phyloP scores from a whole-genome alignment of 2,888 invertebrate species.

The Nephrotoma flavescens region DNA sequence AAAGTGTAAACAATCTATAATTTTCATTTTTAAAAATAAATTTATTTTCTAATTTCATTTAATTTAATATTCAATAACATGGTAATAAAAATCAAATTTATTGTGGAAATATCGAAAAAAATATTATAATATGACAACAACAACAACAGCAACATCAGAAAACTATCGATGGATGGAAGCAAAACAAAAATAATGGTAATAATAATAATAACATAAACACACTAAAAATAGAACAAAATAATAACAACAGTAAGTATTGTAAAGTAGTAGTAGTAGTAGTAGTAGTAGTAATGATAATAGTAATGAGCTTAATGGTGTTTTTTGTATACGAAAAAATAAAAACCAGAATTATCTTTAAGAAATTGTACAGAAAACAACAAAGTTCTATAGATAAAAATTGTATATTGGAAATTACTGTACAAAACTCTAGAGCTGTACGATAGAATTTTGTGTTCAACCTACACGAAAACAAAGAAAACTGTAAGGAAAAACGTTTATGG shows the following conservation, averaged over 20 bases:
- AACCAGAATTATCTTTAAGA: not conserved
- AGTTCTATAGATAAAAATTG: not conserved
- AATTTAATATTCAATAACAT: not conserved
- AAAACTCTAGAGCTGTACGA: not conserved
- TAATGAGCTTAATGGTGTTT: not conserved
- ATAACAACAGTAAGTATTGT: not conserved
- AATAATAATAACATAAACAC: not conserved
- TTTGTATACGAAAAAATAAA: not conserved
- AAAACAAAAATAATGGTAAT: not conserved
- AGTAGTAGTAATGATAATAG: not conserved
- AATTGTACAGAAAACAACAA: not conserved
- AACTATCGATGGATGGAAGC: not conserved
- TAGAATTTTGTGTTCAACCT: not conserved
- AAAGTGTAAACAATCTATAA: not conserved
- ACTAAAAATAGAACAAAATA: not conserved
- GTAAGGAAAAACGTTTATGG: not conserved
- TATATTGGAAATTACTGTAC: not conserved
- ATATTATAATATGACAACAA: not conserved
- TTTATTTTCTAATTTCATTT: not conserved
- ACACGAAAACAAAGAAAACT: not conserved
- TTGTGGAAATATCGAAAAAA: not conserved
- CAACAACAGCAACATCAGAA: not conserved
- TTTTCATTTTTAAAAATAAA: not conserved
- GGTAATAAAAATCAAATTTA: not conserved
- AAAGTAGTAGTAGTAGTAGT: not conserved